Evolutionary conservation across 1,140 invertebrate species (phyloP).

Genomic region (Nasonia longicornis): DNA sequence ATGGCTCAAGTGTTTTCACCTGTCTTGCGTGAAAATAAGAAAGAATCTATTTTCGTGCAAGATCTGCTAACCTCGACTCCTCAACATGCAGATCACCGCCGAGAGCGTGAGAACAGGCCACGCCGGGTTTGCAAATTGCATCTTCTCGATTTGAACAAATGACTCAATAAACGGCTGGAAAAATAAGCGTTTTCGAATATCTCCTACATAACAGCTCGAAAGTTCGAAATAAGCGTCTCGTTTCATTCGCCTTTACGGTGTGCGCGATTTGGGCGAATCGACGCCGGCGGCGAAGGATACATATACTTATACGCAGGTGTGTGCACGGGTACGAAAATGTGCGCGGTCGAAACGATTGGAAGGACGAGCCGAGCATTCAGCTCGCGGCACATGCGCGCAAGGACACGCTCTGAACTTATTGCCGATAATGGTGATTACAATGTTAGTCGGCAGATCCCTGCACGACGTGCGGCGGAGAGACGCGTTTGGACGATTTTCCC

Average conservation of each 20-base stretch:
- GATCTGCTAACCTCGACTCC: too few relatives aligned
- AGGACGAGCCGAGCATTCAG: constrained; percentile 15
- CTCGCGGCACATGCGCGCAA: constrained; percentile 37
- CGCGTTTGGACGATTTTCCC: not conserved
- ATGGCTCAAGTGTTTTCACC: not conserved
- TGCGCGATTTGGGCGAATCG: not conserved
- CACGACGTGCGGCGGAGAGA: not conserved
- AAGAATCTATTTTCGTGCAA: too few relatives aligned
- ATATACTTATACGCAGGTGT: not conserved
- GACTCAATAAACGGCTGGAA: constrained; percentile 10
- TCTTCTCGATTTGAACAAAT: constrained; percentile 18
- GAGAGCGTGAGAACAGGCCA: too few relatives aligned
- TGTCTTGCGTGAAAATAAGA: too few relatives aligned
- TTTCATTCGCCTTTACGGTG: not conserved
- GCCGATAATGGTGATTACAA: constrained; percentile 32
- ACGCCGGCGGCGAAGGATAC: not conserved
- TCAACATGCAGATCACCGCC: too few relatives aligned
- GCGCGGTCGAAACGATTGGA: constrained; percentile 13
- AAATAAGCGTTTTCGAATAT: not conserved
- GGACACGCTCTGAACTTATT: constrained; percentile 24
- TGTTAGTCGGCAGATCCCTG: not conserved
- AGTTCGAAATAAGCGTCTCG: not conserved
- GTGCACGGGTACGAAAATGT: not conserved
- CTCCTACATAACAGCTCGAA: not conserved
- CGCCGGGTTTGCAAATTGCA: not conserved